These are phyloP conservation scores for Peromyscus aztecus DNA, from an alignment of 2,797 vertebrate species.

Conservation along the genomic window DNA sequence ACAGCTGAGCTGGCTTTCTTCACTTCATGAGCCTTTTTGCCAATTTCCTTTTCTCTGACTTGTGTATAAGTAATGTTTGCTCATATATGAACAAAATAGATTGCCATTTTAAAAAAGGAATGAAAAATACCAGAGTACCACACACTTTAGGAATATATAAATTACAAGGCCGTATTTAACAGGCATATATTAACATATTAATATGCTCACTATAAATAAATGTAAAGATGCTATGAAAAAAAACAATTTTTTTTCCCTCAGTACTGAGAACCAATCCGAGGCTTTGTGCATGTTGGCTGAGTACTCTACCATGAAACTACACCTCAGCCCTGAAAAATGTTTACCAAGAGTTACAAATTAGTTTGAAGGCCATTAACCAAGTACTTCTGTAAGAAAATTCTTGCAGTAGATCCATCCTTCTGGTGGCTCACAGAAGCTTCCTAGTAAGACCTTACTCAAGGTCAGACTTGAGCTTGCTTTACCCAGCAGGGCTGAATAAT, in stretches of 20 bases:
- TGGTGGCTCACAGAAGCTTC: too few species aligned
- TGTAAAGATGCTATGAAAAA: background rate
- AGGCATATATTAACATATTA: background rate
- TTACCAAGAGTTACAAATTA: background rate
- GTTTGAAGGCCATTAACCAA: background rate
- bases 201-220: background rate
- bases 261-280: background rate
- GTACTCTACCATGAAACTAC: background rate
- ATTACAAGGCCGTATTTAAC: background rate
- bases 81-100: background rate
- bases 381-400: background rate
- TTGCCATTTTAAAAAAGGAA: background rate
- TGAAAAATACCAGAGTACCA: slow-evolving; percentile 13
- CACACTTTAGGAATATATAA: background rate
- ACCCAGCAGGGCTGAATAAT: too few species aligned
- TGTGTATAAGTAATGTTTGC: background rate
- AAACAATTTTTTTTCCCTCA: background rate
- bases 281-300: background rate
- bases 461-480: too few species aligned
- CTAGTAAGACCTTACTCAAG: too few species aligned
- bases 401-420: background rate
- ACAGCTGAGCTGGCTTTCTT: background rate
- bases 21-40: background rate
- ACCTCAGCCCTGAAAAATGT: background rate
- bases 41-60: background rate